Percentiles rank a stretch among this genome's conserved stretches.
These are phyloP conservation scores for Thamnophis sirtalis DNA, from an alignment of 2,113 vertebrate genomes.

Conservation along the genomic window DNA sequence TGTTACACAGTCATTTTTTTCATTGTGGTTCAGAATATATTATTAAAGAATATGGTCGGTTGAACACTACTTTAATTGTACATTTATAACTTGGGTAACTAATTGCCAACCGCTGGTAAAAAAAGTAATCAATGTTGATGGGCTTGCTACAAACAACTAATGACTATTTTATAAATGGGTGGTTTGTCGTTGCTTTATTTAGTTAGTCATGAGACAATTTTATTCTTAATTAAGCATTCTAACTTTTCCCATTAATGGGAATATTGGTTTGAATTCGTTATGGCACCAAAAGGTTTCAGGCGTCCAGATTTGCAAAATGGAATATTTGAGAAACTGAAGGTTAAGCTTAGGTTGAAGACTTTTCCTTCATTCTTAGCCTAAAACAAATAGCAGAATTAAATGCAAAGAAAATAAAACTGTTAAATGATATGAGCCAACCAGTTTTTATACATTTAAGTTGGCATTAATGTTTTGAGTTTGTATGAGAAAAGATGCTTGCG, in stretches of 20 bases:
- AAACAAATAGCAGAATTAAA: not conserved
- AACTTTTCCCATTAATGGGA: not conserved
- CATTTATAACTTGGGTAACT: conserved; percentile 5
- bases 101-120: not conserved
- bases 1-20: not conserved
- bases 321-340: not conserved
- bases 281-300: not conserved
- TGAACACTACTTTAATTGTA: not conserved
- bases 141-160: not conserved
- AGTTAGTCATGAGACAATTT: not conserved
- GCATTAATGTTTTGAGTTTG: not conserved
- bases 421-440: not conserved
- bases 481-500: not conserved
- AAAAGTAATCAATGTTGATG: conserved; percentile 4
- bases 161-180: not conserved
- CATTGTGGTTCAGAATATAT: not conserved
- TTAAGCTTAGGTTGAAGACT: not conserved
- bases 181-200: not conserved
- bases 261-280: not conserved
- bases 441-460: not conserved
- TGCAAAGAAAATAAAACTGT: not conserved
- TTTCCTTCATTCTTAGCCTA: not conserved
- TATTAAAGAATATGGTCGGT: not conserved
- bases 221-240: conserved; percentile 15
- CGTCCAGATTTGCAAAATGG: not conserved